Evolutionary conservation across 1,140 invertebrate genomes (phyloP), one percentile per base, ranked within the genome.

Genomic region (Trichogramma pretiosum): DNA sequence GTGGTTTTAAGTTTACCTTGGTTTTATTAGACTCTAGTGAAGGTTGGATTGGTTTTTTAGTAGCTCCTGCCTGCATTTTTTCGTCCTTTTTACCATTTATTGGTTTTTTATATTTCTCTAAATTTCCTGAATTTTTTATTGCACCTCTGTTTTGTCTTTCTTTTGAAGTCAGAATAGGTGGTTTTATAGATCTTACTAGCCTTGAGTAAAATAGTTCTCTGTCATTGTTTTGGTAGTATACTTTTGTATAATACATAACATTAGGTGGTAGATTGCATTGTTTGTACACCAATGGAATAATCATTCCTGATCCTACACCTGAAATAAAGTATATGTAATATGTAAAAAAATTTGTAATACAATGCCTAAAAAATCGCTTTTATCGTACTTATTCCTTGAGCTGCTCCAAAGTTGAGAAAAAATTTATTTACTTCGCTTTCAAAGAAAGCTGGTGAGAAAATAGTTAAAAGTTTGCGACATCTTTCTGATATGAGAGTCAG

Each of bases 331-430:
- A 3, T 16, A 39, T 46, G 13, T 19, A 0, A n/a, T n/a, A n/a
- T n/a, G 34, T 11, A 45, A 9, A 19, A 13, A n/a, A 14, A 4
- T 36, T 44, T 3, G 14, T 26, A 34, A 40, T 28, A 40, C n/a
- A n/a, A n/a, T n/a, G n/a, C n/a, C n/a, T n/a, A n/a, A 23, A 28
- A 44, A 52, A 46, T 33, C 34, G 50, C 28, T 36, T 17, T 32
- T 52, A 35, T 46, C 67, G 70, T 68, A 85, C 83, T 78, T 46
- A 89, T 83, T 55, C 79, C 79, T 50, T 83, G 63, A 7, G 83
- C 82, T 63, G 87, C 84, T 19, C 84, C 82, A 61, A 80, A 84
- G 48, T 79, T 80, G 1, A 83, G 68, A 52, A 85, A 79, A 65
- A 84, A 89, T 45, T 74, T 74, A 52, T 85, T 85, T 21, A 77